A percentile compares a stretch with the other conserved stretches of the same genome.
These are phyloP conservation scores for Autographa pulchrina DNA, from an alignment of 2,888 invertebrate species.

Conservation along the genomic window DNA sequence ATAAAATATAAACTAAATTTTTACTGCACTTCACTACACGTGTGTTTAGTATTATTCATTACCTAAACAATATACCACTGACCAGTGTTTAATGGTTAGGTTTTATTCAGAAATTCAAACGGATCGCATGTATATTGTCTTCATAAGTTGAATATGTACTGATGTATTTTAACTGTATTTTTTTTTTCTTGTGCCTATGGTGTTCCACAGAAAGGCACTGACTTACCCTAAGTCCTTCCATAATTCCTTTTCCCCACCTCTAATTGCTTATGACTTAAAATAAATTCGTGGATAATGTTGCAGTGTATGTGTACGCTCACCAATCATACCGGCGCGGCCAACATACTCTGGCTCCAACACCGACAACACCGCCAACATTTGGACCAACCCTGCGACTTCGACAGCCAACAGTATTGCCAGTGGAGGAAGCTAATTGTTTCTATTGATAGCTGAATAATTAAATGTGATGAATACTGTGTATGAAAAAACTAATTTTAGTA, in stretches of 20 bases:
- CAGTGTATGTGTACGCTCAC: conserved; percentile 95
- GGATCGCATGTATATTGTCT: neutral
- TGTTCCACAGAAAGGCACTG: neutral
- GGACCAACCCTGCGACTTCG: conserved; percentile 91
- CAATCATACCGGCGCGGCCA: conserved; percentile 94
- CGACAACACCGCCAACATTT: conserved; percentile 88
- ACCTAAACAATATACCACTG: neutral
- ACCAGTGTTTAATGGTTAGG: neutral
- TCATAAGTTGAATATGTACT: neutral
- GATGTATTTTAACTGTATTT: neutral
- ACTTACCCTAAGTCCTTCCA: neutral
- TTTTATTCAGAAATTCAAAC: neutral
- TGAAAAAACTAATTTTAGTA: no score
- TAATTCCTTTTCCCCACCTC: neutral
- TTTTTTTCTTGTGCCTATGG: neutral
- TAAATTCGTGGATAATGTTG: neutral
- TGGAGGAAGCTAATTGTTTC: conserved; percentile 55
- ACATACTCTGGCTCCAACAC: conserved; percentile 89
- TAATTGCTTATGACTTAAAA: neutral
- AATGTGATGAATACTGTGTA: neutral
- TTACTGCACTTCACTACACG: conserved; percentile 46
- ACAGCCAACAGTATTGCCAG: conserved; percentile 78
- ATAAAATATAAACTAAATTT: conserved; percentile 9
- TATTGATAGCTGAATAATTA: conserved; percentile 1
- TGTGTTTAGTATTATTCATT: conserved; percentile 41